Evolutionary conservation across 2,113 vertebrate species (phyloP), one percentile per base, ranked within the genome.

Genomic region (Phainopepla nitens): DNA sequence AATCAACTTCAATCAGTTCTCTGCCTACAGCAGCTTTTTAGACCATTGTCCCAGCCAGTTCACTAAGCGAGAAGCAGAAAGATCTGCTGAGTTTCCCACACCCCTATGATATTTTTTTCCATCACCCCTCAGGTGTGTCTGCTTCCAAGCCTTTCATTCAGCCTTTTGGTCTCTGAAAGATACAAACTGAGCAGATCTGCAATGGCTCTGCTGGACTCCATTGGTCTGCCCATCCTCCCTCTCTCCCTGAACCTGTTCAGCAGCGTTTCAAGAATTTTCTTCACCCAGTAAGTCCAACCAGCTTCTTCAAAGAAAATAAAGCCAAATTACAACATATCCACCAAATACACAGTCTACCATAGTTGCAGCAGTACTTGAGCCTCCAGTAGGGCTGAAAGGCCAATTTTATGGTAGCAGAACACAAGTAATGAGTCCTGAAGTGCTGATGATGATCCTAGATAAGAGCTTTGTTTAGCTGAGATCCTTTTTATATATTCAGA

Each of bases 101-200:
- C 7, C 10, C 15, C 6, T 36, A 6, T 13, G 44, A 47, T 10
- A 42, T 56, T 51, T 81, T 39, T 73, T 56, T 17, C 28, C 28
- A 36, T 41, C 2, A 0, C 7, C 6, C 23, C 22, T 44, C 68
- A 69, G 23, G 16, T 0, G 0, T 29, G 5, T 22, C 70, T 87
- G 45, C 28, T 87, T 81, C 33, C 15, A 62, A n/a, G 23, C 23
- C 64, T 42, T 83, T 44, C 21, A 25, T 61, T 84, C 50, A 84
- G 54, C 10, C 24, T 81, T 77, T 41, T 41, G 2, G 9, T 81
- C 11, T 65, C 58, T 62, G 4, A 2, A 84, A 89, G 54, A 24
- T 2, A 4, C 10, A 60, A 83, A 23, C 21, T 33, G 33, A 90
- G 33, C 23, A 62, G 39, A 76, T 39, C 20, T 70, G 35, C 44